Conservation (phyloP, 2,888 invertebrate genomes). For the Apeira syringaria region DNA sequence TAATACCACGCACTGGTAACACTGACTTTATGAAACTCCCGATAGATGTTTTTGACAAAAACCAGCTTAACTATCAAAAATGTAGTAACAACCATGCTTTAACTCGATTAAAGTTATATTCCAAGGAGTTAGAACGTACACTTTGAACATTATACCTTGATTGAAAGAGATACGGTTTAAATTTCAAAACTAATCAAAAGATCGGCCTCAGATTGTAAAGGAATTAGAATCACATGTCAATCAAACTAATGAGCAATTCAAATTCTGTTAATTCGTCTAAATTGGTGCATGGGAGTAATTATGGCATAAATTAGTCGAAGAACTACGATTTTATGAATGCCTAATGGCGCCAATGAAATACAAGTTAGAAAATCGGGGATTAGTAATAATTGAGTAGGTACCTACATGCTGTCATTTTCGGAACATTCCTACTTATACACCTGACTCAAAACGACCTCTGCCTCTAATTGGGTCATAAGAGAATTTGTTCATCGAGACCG, state of each 20-base stretch:
- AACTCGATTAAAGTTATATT: conserved; percentile 60
- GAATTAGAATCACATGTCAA: conserved; percentile 70
- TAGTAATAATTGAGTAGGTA: conserved; percentile 21
- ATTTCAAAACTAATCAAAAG: conserved; percentile 1
- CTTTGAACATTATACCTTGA: conserved; percentile 5
- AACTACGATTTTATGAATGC: conserved; percentile 32
- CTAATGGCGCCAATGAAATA: conserved; percentile 30
- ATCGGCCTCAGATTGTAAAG: conserved; percentile 31
- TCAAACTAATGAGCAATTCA: conserved; percentile 77
- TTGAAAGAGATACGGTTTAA: conserved; percentile 4
- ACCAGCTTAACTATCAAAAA: too few species aligned
- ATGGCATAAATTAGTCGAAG: conserved; percentile 42
- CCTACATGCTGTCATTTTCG: neutral
- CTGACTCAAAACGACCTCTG: too few species aligned
- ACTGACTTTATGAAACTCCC: too few species aligned
- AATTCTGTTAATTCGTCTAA: conserved; percentile 72
- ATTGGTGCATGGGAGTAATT: conserved; percentile 54
- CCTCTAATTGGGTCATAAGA: too few species aligned
- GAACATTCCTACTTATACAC: neutral
- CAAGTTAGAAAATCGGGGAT: conserved; percentile 24
- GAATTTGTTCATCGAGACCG: too few species aligned
- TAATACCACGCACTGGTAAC: too few species aligned
- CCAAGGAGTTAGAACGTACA: neutral
- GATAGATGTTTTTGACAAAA: too few species aligned
- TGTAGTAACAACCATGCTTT: conserved; percentile 25